These are phyloP conservation scores for Eupithecia exiguata DNA, from an alignment of 2,888 invertebrate species.

Conservation along the genomic window DNA sequence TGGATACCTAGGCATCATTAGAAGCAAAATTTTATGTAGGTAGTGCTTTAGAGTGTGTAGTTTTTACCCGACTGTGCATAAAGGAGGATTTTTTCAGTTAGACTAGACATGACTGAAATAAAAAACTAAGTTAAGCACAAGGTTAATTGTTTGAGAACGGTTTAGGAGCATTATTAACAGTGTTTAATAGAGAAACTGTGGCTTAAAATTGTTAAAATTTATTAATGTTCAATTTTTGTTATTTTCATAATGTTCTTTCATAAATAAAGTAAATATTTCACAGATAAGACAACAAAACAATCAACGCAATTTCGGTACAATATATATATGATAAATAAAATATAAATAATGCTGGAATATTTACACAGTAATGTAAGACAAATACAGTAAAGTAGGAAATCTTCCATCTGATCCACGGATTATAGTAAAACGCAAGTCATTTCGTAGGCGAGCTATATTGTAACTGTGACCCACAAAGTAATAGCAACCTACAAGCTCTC, in stretches of 20 bases:
- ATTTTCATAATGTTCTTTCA: background rate
- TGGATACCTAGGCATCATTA: background rate
- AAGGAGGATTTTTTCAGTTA: background rate
- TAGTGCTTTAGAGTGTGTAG: background rate
- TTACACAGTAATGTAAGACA: background rate
- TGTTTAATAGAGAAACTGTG: too few relatives aligned
- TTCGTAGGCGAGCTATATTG: constrained; percentile 34
- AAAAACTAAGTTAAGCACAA: background rate
- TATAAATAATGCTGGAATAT: too few relatives aligned
- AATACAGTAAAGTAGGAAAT: background rate
- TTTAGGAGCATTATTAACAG: background rate
- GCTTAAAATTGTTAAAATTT: too few relatives aligned
- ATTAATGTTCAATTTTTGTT: background rate
- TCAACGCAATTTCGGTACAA: background rate
- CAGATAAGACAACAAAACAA: background rate
- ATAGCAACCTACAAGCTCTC: constrained; percentile 21
- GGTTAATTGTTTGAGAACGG: background rate
- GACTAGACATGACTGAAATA: too few relatives aligned
- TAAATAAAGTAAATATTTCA: background rate
- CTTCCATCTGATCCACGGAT: background rate
- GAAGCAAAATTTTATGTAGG: background rate
- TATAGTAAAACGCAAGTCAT: constrained; percentile 28
- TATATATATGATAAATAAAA: too few relatives aligned
- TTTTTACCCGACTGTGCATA: background rate
- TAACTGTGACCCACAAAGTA: constrained; percentile 23